These are phyloP conservation scores for Rhabdornis inornatus DNA, from an alignment of 2,113 vertebrate species.

Conservation along the genomic window DNA sequence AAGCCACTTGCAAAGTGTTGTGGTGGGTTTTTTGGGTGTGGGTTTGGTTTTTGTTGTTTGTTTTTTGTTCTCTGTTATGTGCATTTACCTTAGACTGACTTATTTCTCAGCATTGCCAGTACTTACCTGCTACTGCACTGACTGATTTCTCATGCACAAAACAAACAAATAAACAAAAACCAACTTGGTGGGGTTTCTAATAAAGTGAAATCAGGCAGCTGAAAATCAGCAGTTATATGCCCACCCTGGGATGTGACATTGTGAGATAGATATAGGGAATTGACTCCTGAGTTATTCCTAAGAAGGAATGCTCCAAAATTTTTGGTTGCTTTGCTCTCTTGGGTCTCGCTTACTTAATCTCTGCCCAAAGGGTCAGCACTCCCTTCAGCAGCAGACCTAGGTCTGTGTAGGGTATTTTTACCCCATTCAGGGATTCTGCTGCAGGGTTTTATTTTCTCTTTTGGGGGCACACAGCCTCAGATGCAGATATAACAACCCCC, in stretches of 20 bases:
- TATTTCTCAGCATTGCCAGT: background rate
- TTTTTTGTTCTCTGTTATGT: background rate
- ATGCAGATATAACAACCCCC: rapidly evolving
- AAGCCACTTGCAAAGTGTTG: background rate
- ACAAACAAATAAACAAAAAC: background rate
- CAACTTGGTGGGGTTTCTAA: background rate
- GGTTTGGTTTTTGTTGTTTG: background rate
- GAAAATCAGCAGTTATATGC: background rate
- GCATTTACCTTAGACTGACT: background rate
- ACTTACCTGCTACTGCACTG: background rate
- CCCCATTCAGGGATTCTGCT: background rate
- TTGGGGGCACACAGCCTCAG: background rate
- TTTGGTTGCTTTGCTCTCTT: background rate
- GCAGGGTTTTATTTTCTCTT: background rate
- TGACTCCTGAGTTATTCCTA: background rate
- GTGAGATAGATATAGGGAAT: background rate
- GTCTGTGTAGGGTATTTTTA: background rate
- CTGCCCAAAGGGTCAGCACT: background rate
- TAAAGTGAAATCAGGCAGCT: background rate
- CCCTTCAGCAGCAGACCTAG: background rate
- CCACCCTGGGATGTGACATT: background rate
- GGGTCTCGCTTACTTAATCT: rapidly evolving
- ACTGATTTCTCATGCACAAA: background rate
- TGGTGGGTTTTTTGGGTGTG: too few species aligned
- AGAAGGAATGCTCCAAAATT: background rate